A percentile compares a stretch with the other conserved stretches of the same genome.
Conservation (phyloP, 2,888 invertebrate genomes). For the Diploptera punctata region DNA sequence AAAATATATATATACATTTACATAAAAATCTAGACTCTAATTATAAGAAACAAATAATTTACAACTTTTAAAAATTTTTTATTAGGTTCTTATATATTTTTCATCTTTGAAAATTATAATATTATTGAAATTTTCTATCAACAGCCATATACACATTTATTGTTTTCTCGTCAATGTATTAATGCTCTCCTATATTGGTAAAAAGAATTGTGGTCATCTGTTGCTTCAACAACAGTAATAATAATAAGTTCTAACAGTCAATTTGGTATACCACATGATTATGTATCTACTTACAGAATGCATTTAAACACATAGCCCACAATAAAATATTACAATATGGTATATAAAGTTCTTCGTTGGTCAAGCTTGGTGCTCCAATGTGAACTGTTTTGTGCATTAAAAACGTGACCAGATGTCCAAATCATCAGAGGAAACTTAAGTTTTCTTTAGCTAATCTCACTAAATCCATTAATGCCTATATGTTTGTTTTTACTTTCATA, state of each 20-base stretch:
- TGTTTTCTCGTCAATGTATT: neutral
- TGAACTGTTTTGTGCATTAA: neutral
- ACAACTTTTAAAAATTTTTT: neutral
- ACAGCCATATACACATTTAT: slow-evolving; percentile 4
- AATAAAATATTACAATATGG: neutral
- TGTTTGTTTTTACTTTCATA: too few relatives aligned
- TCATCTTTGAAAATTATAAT: neutral
- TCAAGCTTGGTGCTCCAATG: neutral
- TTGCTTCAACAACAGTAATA: neutral
- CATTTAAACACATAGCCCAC: neutral
- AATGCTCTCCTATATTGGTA: neutral
- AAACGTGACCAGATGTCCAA: neutral
- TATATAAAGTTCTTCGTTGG: neutral
- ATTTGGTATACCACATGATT: neutral
- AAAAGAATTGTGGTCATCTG: neutral
- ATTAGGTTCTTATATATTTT: neutral
- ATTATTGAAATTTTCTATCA: neutral
- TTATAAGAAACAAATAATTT: neutral
- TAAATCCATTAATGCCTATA: neutral
- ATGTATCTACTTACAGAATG: neutral
- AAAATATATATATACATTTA: neutral
- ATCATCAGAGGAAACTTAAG: neutral
- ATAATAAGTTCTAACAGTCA: neutral
- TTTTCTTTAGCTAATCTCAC: neutral
- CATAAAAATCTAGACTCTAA: too few relatives aligned